These are phyloP conservation scores for Eupithecia centaureata DNA, from an alignment of 2,888 invertebrate species.

Conservation along the genomic window DNA sequence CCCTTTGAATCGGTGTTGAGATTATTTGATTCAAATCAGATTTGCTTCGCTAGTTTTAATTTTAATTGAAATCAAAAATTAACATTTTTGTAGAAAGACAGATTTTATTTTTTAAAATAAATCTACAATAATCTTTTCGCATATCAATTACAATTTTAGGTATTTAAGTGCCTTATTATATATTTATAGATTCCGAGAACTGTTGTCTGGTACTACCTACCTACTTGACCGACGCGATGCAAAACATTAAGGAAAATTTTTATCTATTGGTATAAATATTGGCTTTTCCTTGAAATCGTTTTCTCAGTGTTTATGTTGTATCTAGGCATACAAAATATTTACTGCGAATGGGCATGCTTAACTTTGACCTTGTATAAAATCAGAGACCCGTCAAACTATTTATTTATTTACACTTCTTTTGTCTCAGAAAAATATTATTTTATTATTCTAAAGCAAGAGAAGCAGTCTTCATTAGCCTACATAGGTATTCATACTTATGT, in stretches of 20 bases:
- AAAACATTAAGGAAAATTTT: not conserved
- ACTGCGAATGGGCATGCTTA: not conserved
- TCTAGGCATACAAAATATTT: not conserved
- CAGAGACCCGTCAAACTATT: not conserved
- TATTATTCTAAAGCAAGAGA: not conserved
- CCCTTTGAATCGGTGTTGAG: slow-evolving; percentile 22
- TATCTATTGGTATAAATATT: not conserved
- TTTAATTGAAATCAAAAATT: not conserved
- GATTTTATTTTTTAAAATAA: too few species aligned
- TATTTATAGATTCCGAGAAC: slow-evolving; percentile 1
- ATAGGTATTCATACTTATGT: too few species aligned
- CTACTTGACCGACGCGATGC: not conserved
- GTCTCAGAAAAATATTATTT: too few species aligned
- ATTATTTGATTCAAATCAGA: slow-evolving; percentile 23
- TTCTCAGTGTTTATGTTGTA: not conserved
- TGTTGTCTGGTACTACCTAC: not conserved
- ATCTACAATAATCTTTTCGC: not conserved
- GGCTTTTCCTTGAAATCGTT: not conserved
- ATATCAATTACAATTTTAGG: not conserved
- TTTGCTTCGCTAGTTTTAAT: not conserved
- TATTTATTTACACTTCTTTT: not conserved
- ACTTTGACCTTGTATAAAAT: not conserved
- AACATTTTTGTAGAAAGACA: too few species aligned
- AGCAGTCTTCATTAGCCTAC: not conserved
- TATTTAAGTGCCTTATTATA: not conserved